Evolutionary conservation across 2,888 invertebrate genomes (phyloP).

Genomic region (Rapana venosa): DNA sequence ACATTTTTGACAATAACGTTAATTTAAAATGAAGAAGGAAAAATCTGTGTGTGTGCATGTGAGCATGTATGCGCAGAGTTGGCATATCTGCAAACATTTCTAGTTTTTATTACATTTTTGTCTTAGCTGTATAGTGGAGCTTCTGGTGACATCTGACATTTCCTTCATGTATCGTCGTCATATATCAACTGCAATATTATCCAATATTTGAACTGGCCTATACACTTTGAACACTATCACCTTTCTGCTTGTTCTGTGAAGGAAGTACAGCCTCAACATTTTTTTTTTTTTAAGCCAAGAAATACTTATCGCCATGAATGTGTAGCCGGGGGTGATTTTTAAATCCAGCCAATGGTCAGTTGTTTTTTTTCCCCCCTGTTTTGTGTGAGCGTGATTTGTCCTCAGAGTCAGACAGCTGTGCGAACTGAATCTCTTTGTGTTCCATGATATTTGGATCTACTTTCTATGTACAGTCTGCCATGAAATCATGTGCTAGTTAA

Average conservation of each 20-base stretch:
- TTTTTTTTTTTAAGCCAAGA: background rate
- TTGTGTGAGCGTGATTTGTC: background rate
- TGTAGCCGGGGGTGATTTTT: background rate
- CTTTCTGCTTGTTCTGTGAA: background rate
- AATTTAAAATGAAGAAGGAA: background rate
- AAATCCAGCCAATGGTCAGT: too few relatives aligned
- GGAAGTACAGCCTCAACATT: background rate
- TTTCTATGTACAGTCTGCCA: too few relatives aligned
- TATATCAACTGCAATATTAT: background rate
- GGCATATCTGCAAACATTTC: background rate
- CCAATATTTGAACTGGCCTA: background rate
- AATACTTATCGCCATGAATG: background rate
- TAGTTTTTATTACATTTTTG: background rate
- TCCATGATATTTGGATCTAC: background rate
- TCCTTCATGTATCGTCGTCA: too few relatives aligned
- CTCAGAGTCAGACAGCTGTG: background rate
- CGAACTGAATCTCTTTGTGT: background rate
- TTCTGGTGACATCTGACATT: background rate
- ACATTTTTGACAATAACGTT: background rate
- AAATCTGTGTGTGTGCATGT: constrained; percentile 1
- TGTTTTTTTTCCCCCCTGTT: background rate
- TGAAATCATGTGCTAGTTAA: too few relatives aligned
- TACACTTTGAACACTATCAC: background rate
- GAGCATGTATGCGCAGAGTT: background rate
- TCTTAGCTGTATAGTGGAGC: background rate